These are phyloP conservation scores for Pseudopipra pipra DNA, from an alignment of 2,113 vertebrate species.

Conservation along the genomic window DNA sequence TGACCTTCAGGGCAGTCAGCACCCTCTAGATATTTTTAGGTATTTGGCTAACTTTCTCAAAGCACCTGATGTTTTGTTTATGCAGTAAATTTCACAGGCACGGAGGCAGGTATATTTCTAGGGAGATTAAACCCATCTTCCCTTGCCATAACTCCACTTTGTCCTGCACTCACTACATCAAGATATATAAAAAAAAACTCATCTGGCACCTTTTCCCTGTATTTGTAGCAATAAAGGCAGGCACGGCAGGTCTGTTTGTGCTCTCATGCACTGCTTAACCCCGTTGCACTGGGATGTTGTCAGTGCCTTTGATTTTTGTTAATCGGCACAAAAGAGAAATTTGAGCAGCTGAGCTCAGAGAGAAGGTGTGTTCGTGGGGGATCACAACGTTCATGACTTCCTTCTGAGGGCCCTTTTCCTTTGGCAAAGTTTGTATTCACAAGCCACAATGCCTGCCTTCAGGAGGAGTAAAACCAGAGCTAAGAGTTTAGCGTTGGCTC, in stretches of 20 bases:
- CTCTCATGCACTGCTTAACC: not conserved
- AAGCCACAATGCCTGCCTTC: slow-evolving; percentile 69
- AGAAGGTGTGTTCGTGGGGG: not conserved
- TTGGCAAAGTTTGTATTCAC: not conserved
- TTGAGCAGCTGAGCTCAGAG: not conserved
- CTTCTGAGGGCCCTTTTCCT: not conserved
- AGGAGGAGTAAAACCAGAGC: slow-evolving; percentile 71
- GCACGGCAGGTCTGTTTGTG: not conserved
- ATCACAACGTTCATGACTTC: not conserved
- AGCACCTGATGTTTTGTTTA: slow-evolving; percentile 57
- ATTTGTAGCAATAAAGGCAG: not conserved
- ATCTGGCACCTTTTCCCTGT: not conserved
- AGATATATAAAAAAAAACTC: not conserved
- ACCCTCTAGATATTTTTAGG: slow-evolving; percentile 48
- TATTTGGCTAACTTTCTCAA: slow-evolving; percentile 47
- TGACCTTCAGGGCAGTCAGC: slow-evolving; percentile 53
- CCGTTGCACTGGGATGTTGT: not conserved
- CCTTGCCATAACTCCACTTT: not conserved
- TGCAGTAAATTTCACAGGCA: slow-evolving; percentile 22
- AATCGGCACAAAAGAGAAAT: not conserved
- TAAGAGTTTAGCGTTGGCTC: slow-evolving; percentile 75
- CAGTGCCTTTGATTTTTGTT: not conserved
- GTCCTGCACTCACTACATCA: not conserved
- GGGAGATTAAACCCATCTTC: not conserved
- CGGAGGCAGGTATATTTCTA: not conserved